These are phyloP conservation scores for Corvus moneduloides DNA, from an alignment of 2,113 vertebrate genomes.

Conservation along the genomic window DNA sequence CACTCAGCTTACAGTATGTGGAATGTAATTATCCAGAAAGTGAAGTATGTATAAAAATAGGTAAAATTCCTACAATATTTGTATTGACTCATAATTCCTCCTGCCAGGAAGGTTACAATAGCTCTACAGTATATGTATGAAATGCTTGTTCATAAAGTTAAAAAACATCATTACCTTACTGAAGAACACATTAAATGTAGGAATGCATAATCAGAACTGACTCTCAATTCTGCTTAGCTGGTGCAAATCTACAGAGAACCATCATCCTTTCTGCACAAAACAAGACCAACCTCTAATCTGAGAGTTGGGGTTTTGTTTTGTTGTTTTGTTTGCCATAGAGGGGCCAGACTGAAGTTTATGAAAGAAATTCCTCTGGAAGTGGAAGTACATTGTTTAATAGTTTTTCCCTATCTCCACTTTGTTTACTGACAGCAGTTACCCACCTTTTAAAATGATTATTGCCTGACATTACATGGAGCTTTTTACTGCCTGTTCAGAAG, in stretches of 20 bases:
- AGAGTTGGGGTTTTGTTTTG: neutral
- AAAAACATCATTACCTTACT: constrained; percentile 61
- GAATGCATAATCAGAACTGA: constrained; percentile 72
- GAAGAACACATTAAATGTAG: constrained; percentile 64
- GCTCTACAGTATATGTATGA: constrained; percentile 70
- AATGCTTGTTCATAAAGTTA: constrained; percentile 71
- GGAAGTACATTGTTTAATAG: neutral
- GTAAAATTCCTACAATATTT: constrained; percentile 75
- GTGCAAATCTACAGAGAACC: constrained; percentile 69
- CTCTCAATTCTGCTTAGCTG: constrained; percentile 67
- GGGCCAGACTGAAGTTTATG: constrained; percentile 40
- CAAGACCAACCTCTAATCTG: constrained; percentile 30
- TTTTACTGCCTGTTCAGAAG: constrained; percentile 53
- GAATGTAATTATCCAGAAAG: constrained; percentile 68
- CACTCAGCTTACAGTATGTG: constrained; percentile 45
- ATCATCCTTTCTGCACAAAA: constrained; percentile 54
- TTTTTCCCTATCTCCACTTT: neutral
- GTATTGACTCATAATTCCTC: constrained; percentile 67
- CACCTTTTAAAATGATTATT: constrained; percentile 75
- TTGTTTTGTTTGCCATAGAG: constrained; percentile 34
- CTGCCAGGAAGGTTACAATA: constrained; percentile 62
- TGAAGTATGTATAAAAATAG: constrained; percentile 79
- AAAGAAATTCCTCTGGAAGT: constrained; percentile 40
- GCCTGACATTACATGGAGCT: constrained; percentile 74
- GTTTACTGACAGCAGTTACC: constrained; percentile 54